Base-by-base conservation (phyloP, 2,888 invertebrate species). In the Netelia inedita region DNA sequence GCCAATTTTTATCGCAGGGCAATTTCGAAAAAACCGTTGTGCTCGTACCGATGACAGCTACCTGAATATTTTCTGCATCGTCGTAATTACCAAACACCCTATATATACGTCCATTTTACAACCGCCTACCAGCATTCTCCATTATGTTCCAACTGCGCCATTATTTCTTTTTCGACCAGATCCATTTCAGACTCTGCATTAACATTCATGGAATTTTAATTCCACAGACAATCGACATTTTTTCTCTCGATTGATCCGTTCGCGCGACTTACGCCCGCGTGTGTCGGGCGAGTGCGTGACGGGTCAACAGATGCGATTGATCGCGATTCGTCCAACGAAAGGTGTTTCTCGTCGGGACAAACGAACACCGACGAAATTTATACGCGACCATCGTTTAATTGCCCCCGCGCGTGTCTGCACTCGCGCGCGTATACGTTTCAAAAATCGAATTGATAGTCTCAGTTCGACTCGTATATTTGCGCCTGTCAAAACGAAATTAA, bases 161-260 rank as follows among this genome's bases (percentile, higher is more conserved):
- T n/a, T 46, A 43, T 43, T 53, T 66, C 71, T 79, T 11, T 61
- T 63, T 2, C 19, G n/a, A 9, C 9, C 10, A 43, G 11, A 50
- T 55, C 19, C 53, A 46, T 16, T 55, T 50, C n/a, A 65, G n/a
- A 68, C 1, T 19, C 35, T 55, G 35, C 68, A 72, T 83, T 73
- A 63, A 85, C 76, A 85, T 83, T 83, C 80, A 85, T 85, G 72
- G 68, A 85, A 80, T 76, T 85, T 80, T 83, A 83, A 85, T 85
- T 80, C 43, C 41, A 28, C 50, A 69, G 76, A 72, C 76, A n/a
- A n/a, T 59, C 57, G 80, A 78, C 69, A 50, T 71, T 82, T 72
- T 71, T 78, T 72, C 23, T 23, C 14, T 28, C 43, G 69, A 55
- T 61, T 74, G 85, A 82, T 79, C 74, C 82, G 57, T 50, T 28